Evolutionary conservation across 2,888 invertebrate genomes (phyloP).

Genomic region (Drosophila imparisetae): DNA sequence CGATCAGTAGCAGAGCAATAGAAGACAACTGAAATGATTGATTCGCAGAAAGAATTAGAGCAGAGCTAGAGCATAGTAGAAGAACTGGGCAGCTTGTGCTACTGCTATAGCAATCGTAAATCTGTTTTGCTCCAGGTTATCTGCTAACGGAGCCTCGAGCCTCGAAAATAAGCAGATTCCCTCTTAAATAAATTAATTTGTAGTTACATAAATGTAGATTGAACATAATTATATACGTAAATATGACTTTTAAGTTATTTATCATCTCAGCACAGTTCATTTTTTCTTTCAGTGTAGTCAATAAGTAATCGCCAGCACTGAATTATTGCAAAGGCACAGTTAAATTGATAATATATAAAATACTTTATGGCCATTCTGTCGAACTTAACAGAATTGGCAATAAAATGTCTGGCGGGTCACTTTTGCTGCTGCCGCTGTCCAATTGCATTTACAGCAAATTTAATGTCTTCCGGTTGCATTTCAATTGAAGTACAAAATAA

Average conservation of each 20-base stretch:
- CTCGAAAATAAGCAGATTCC: not conserved
- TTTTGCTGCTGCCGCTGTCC: slow-evolving; percentile 18
- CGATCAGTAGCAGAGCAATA: not conserved
- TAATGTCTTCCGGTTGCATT: slow-evolving; percentile 53
- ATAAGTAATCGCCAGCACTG: slow-evolving; percentile 5
- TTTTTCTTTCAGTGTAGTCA: not conserved
- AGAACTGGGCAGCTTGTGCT: not conserved
- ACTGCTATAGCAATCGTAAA: not conserved
- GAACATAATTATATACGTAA: not conserved
- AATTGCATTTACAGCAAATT: slow-evolving; percentile 35
- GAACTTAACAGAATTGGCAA: slow-evolving; percentile 25
- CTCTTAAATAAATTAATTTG: not conserved
- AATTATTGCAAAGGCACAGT: not conserved
- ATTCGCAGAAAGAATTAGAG: not conserved
- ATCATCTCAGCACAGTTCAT: not conserved
- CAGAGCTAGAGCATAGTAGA: not conserved
- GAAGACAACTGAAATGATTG: not conserved
- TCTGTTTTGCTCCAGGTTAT: no score
- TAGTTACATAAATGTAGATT: not conserved
- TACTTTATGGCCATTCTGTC: slow-evolving; percentile 22
- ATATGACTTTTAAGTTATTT: not conserved
- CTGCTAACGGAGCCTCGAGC: no score
- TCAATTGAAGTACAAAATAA: slow-evolving; percentile 30
- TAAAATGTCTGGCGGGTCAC: slow-evolving; percentile 34
- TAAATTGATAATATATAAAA: slow-evolving; percentile 27